Base-by-base conservation (phyloP, 2,797 vertebrate species). In the Scleropages formosus region DNA sequence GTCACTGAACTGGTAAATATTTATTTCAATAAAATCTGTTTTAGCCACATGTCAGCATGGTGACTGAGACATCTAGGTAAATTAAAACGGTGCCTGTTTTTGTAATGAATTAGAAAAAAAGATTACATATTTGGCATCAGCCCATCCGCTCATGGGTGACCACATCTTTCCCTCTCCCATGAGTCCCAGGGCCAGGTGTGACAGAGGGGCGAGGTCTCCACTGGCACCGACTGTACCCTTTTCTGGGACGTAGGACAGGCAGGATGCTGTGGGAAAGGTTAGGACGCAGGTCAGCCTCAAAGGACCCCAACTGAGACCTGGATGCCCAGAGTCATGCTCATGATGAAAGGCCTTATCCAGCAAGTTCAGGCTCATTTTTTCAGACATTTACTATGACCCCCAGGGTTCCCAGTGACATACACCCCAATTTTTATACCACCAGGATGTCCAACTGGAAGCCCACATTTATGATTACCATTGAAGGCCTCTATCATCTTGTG, bases 101-200 rank as follows among this genome's bases (percentile, higher is more conserved):
- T 24, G 49, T 24, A 58, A n/a, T n/a, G n/a, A n/a, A n/a, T n/a
- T n/a, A n/a, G 31, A 39, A 39, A 6, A 39, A 39, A 39, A 39
- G 26, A 22, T 94, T 95, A 99, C 98, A 1, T 98, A 98, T 98
- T 98, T 99, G 77, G 98, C 96, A 69, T 99, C 95, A 20, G 97
- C 98, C 98, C 98, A 99, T 71, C 98, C 98, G 24, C 97, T 98
- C 86, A 97, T 98, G 0, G 97, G 98, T 18, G 98, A 99, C 97
- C 98, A 99, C 98, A 99, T 99, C 90, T 95, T 98, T 15, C 98
- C 98, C 86, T 99, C 98, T 84, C 98, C 98, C 86, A 96, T 98
- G 68, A 99, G 88, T 66, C 98, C 98, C 51, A 99, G 88, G n/a
- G 97, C 95, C 78, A 99, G 92, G 85, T 98, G 98, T 82, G 98